Percentiles rank a stretch among this genome's conserved stretches.
These are phyloP conservation scores for Eretmodus cyanostictus DNA, from an alignment of 2,113 vertebrate species.

Conservation along the genomic window DNA sequence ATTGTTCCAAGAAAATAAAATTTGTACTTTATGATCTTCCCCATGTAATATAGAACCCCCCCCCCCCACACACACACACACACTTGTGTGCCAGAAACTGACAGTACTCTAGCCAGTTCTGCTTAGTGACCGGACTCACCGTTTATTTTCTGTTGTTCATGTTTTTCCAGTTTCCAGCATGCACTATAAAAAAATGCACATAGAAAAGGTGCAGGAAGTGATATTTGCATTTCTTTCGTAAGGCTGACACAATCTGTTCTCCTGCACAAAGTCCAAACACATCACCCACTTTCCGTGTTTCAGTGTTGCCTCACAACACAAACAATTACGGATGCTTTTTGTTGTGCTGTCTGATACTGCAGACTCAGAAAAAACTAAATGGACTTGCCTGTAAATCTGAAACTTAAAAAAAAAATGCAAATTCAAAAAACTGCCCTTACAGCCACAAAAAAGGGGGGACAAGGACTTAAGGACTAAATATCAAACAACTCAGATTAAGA, in stretches of 20 bases:
- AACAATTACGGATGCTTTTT: neutral
- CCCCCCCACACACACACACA: neutral
- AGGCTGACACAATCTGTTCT: slow-evolving; percentile 2
- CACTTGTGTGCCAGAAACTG: neutral
- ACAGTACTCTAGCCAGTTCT: neutral
- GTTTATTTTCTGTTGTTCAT: slow-evolving; percentile 6
- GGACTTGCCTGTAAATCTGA: neutral
- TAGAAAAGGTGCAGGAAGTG: neutral
- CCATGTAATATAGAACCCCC: neutral
- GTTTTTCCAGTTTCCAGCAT: slow-evolving; percentile 2
- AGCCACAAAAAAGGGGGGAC: neutral
- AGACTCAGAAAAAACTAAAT: neutral
- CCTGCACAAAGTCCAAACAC: slow-evolving; percentile 16
- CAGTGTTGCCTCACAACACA: neutral
- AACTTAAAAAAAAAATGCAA: neutral
- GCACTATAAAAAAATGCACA: neutral
- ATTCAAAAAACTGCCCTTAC: neutral
- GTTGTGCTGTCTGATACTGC: neutral
- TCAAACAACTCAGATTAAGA: slow-evolving; percentile 66
- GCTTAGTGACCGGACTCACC: neutral
- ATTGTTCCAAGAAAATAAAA: slow-evolving; percentile 1
- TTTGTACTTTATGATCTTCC: neutral
- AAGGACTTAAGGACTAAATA: slow-evolving; percentile 57
- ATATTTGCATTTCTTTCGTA: neutral
- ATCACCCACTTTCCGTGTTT: slow-evolving; percentile 14